phyloP scores from a whole-genome alignment of 2,888 invertebrate genomes.

The Scaptomyza reducta region DNA sequence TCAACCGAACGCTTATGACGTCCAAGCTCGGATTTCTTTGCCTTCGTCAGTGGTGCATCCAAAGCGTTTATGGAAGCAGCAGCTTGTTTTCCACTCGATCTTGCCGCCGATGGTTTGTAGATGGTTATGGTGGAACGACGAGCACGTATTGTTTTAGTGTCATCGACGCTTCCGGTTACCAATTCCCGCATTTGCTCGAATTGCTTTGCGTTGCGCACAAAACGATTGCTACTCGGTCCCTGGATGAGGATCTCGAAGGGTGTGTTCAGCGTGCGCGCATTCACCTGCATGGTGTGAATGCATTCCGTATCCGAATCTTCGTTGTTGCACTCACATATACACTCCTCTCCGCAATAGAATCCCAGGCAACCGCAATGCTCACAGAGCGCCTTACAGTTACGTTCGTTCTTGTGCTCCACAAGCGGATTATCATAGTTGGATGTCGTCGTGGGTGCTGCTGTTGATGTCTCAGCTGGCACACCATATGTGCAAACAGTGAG shows the following conservation, averaged over 20 bases:
- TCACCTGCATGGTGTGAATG: constrained; percentile 79
- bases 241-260: constrained; percentile 83
- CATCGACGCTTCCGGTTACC: constrained; percentile 18
- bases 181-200: constrained; percentile 75
- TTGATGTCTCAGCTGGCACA: constrained; percentile 15
- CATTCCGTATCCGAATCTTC: constrained; percentile 81
- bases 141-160: constrained; percentile 48
- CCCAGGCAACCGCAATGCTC: constrained; percentile 82
- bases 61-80: constrained; percentile 42
- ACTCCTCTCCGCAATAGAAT: constrained; percentile 84
- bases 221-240: constrained; percentile 81
- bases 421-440: constrained; percentile 56
- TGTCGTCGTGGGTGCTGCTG: constrained; percentile 15
- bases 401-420: constrained; percentile 72
- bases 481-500: constrained; percentile 6
- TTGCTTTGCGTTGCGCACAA: constrained; percentile 81
- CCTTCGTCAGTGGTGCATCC: constrained; percentile 16
- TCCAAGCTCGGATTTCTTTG: constrained; percentile 27
- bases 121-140: constrained; percentile 82
- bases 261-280: constrained; percentile 72
- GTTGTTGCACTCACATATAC: constrained; percentile 84
- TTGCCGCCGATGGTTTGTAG: constrained; percentile 71
- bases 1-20: constrained; percentile 75
- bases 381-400: constrained; percentile 82
- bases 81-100: constrained; percentile 8